Evolutionary conservation across 2,888 invertebrate genomes (phyloP).

Genomic region (Agrypnus murinus): DNA sequence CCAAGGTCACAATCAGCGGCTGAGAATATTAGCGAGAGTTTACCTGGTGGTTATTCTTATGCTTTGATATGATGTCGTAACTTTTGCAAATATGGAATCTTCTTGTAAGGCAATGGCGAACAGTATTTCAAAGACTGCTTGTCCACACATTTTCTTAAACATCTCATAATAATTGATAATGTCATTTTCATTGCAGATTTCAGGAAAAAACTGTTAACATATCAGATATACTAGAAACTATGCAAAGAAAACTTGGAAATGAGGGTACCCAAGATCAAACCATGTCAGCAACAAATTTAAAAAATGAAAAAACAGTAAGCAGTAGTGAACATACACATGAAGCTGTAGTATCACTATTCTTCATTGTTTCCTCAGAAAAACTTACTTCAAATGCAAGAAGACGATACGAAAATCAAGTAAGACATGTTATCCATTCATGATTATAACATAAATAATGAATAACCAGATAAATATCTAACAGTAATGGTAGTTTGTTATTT

Average conservation of each 20-base stretch:
- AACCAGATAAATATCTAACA: too few relatives aligned
- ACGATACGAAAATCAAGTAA: constrained; percentile 82
- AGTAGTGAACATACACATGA: constrained; percentile 61
- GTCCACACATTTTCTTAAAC: too few relatives aligned
- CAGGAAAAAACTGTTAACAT: constrained; percentile 78
- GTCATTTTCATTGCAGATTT: constrained; percentile 70
- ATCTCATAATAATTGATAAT: constrained; percentile 9
- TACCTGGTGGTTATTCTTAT: too few relatives aligned
- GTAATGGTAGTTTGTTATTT: too few relatives aligned
- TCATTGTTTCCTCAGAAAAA: constrained; percentile 78
- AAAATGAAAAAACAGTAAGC: constrained; percentile 64
- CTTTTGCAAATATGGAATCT: too few relatives aligned
- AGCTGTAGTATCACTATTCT: constrained; percentile 77
- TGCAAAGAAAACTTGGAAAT: constrained; percentile 75
- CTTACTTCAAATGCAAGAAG: constrained; percentile 78
- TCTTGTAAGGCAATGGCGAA: too few relatives aligned
- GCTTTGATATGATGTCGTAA: too few relatives aligned
- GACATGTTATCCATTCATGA: constrained; percentile 34
- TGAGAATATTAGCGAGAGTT: too few relatives aligned
- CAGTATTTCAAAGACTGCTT: too few relatives aligned
- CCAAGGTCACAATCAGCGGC: too few relatives aligned
- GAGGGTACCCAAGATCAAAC: constrained; percentile 53
- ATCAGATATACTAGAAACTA: constrained; percentile 80
- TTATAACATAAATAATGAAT: background rate
- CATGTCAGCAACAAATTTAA: constrained; percentile 50